Evolutionary conservation across 2,888 invertebrate genomes (phyloP), one percentile per base, ranked within the genome.

Genomic region (Lycaena phlaeas): DNA sequence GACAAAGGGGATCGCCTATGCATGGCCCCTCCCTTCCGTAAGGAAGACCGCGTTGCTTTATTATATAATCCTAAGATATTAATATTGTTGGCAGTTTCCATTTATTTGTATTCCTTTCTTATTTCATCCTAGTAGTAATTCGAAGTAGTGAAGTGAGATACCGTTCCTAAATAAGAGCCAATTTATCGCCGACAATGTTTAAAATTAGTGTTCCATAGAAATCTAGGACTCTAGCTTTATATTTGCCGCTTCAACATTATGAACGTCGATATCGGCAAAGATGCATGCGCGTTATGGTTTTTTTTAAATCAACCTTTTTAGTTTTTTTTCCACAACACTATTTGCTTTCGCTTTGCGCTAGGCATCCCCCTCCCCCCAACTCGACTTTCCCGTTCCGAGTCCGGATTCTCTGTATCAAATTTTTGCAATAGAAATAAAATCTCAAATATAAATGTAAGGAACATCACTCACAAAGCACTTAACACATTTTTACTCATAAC

Each of bases 391-490:
- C 82, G 76, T 78, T 67, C 84, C 79, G 78, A 71, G 61, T 56
- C 79, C 76, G 82, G 79, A 72, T 62, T 75, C 79, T 77, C 71
- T 65, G 65, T n/a, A 22, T 22, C 9, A 77, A 75, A 60, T 36
- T 30, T 15, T 40, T 71, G 66, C 64, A 47, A 53, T 62, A 57
- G 70, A 64, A 73, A 77, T 77, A 74, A 76, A 77, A 68, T 71
- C 61, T 73, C 79, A 81, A 79, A 82, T 79, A 75, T 81, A 79
- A 79, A 78, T 74, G 75, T 68, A 71, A 75, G 75, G 68, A 60
- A 82, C 82, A 82, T 85, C 81, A 84, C 84, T 72, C 77, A 82
- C 82, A 70, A 60, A 71, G 84, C 84, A 85, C 84, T 59, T 43
- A 58, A 78, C 81, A 82, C 77, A 60, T 67, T 59, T 64, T 67